phyloP scores from a whole-genome alignment of 2,113 vertebrate species.

The Rhegmatorhina hoffmannsi region DNA sequence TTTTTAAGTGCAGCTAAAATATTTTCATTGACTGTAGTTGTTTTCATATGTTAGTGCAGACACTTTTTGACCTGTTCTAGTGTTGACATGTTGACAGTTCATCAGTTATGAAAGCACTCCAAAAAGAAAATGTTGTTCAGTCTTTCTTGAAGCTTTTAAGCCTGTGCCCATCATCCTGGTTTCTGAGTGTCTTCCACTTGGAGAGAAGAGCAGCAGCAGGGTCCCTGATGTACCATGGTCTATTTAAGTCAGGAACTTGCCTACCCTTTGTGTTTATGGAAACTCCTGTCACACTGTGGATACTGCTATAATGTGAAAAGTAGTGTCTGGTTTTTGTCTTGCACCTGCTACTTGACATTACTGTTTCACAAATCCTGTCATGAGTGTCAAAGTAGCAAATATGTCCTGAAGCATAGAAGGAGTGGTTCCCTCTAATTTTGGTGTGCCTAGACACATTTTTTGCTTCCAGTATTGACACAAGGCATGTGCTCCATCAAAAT shows the following conservation, averaged over 20 bases:
- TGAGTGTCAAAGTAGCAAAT: neutral
- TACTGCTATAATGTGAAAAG: neutral
- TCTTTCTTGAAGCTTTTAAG: neutral
- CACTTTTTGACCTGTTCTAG: neutral
- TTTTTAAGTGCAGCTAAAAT: neutral
- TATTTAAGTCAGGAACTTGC: neutral
- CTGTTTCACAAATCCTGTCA: neutral
- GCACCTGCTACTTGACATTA: neutral
- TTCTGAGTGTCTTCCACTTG: neutral
- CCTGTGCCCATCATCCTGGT: rapidly evolving
- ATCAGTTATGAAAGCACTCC: neutral
- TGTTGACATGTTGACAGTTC: neutral
- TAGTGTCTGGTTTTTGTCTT: neutral
- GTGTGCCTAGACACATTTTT: neutral
- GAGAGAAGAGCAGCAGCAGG: neutral
- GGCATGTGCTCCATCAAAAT: neutral
- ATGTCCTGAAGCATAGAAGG: neutral
- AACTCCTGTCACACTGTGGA: neutral
- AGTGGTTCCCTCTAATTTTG: neutral
- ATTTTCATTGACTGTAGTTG: neutral
- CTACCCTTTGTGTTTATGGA: neutral
- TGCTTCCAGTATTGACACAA: neutral
- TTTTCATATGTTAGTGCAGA: neutral
- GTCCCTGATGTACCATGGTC: neutral
- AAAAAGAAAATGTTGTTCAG: neutral